Percentiles rank a stretch among this genome's conserved stretches.
phyloP scores from a whole-genome alignment of 92 coral and sea anemone species.

The Phenganax stokvisi region DNA sequence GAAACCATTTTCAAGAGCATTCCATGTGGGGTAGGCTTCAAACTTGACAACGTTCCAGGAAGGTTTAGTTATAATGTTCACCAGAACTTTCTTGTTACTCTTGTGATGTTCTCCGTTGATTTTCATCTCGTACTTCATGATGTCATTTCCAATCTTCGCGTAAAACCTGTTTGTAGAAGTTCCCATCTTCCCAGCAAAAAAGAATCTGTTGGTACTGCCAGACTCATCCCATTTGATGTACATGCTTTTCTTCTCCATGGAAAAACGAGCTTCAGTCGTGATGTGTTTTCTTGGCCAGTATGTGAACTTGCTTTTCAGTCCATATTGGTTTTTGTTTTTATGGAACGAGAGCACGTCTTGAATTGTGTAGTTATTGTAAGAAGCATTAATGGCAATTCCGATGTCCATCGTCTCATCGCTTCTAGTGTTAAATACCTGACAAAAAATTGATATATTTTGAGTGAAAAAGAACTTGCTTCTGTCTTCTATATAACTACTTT shows the following conservation, averaged over 20 bases:
- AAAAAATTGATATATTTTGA: no score
- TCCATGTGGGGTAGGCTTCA: constrained; percentile 57
- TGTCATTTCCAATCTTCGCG: constrained; percentile 62
- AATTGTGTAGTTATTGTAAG: constrained; percentile 81
- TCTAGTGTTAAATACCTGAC: constrained; percentile 60
- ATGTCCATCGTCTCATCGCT: constrained; percentile 50
- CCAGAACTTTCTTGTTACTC: constrained; percentile 54
- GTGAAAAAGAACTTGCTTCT: no score
- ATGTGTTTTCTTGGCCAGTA: constrained; percentile 93
- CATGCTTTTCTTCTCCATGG: constrained; percentile 59
- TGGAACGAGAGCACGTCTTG: constrained; percentile 66
- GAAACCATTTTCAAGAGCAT: constrained; percentile 65
- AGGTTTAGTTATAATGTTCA: constrained; percentile 62
- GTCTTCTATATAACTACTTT: no score
- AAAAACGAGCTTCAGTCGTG: constrained; percentile 66
- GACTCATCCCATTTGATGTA: constrained; percentile 72
- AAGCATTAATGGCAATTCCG: constrained; percentile 68
- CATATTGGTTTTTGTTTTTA: constrained; percentile 69
- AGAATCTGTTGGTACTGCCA: constrained; percentile 68
- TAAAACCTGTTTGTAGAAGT: constrained; percentile 54
- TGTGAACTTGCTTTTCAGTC: constrained; percentile 71
- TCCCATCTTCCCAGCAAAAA: constrained; percentile 66
- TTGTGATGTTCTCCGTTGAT: constrained; percentile 60
- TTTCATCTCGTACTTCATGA: constrained; percentile 61
- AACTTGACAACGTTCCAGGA: constrained; percentile 66